These are phyloP conservation scores for Habroteleia sp. DNA, from an alignment of 2,888 invertebrate species.

Conservation along the genomic window DNA sequence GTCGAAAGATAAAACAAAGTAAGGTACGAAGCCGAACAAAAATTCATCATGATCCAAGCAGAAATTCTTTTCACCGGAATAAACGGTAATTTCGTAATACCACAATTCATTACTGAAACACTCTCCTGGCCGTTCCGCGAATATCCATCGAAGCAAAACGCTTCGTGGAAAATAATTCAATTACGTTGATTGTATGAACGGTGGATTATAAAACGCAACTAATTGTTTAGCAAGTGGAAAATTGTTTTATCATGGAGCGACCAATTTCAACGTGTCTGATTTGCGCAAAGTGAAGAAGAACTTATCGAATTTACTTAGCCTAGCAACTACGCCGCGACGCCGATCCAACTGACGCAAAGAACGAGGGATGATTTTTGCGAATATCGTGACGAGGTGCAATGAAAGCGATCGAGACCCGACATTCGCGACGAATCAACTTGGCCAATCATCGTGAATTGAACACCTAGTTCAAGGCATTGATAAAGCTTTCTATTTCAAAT, in stretches of 20 bases:
- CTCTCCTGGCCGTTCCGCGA: constrained; percentile 36
- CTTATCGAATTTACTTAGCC: constrained; percentile 34
- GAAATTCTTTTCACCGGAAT: constrained; percentile 11
- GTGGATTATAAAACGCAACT: constrained; percentile 9
- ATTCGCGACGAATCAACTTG: constrained; percentile 50
- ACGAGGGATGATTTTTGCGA: constrained; percentile 42
- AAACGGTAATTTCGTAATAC: constrained; percentile 30
- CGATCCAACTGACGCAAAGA: constrained; percentile 34
- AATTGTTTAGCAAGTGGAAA: constrained; percentile 31
- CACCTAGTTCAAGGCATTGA: constrained; percentile 43
- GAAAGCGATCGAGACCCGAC: constrained; percentile 45
- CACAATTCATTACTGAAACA: constrained; percentile 44
- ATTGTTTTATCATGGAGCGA: constrained; percentile 14
- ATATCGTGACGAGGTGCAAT: constrained; percentile 58
- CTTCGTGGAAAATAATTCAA: constrained; percentile 56
- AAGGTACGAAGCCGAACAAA: too few species aligned
- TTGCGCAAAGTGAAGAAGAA: too few species aligned
- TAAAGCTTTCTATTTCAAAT: constrained; percentile 42
- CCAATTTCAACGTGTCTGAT: too few species aligned
- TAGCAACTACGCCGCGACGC: constrained; percentile 29
- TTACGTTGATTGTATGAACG: constrained; percentile 25
- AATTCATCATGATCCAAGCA: neutral
- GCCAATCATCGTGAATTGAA: constrained; percentile 52
- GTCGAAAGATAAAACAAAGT: too few species aligned
- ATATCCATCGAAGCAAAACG: constrained; percentile 44